Evolutionary conservation across 2,113 vertebrate species (phyloP).

Genomic region (Eidolon helvum): DNA sequence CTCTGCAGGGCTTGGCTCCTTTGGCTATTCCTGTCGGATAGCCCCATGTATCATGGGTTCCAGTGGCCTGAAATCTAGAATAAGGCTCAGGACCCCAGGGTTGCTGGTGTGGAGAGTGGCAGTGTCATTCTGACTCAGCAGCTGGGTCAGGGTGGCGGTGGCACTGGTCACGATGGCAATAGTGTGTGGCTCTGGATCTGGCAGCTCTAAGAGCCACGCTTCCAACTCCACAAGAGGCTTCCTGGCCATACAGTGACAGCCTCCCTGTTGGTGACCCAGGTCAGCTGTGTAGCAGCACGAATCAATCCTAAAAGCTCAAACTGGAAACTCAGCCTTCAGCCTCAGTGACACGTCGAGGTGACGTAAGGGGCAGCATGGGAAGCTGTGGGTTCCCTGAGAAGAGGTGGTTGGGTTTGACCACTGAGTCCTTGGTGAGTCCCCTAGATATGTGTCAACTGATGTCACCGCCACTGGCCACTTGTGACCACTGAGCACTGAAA

Average conservation of each 20-base stretch:
- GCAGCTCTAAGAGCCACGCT: neutral
- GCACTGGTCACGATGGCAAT: neutral
- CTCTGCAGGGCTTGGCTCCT: neutral
- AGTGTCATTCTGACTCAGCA: neutral
- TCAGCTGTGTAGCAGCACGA: neutral
- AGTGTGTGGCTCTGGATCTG: neutral
- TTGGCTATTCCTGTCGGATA: neutral
- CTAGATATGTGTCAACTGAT: fast-evolving
- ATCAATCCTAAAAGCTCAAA: neutral
- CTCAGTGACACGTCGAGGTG: fast-evolving
- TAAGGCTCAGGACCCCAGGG: neutral
- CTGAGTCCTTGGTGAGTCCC: neutral
- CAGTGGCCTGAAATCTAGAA: neutral
- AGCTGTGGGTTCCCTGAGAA: neutral
- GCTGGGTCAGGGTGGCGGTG: fast-evolving
- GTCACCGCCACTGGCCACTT: fast-evolving
- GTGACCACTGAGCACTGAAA: neutral
- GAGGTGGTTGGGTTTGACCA: neutral
- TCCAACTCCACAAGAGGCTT: neutral
- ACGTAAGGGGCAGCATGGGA: too few species aligned
- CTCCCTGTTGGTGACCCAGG: neutral
- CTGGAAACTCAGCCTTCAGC: neutral
- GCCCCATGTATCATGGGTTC: neutral
- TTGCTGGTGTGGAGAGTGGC: neutral
- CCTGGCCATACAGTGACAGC: neutral